Evolutionary conservation across 2,113 vertebrate genomes (phyloP).

Genomic region (Erinaceus europaeus): DNA sequence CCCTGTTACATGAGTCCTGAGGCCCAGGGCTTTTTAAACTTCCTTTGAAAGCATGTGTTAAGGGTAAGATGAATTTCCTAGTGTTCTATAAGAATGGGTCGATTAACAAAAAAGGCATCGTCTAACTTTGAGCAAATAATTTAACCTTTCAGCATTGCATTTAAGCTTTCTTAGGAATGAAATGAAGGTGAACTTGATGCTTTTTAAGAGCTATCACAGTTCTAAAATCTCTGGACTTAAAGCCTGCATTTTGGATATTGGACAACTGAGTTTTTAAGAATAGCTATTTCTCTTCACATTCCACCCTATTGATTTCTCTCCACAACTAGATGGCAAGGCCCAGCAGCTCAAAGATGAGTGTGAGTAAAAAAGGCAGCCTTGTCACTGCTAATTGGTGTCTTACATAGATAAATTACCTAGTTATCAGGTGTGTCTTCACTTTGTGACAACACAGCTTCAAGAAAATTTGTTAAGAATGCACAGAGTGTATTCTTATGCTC

Average conservation of each 20-base stretch:
- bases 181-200: background rate
- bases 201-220: background rate
- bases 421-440: conserved; percentile 58
- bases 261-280: background rate
- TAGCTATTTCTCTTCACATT: background rate
- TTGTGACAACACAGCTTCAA: background rate
- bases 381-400: conserved; percentile 55
- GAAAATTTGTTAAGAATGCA: conserved; percentile 5
- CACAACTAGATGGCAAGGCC: background rate
- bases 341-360: background rate
- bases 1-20: background rate
- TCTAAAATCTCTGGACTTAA: background rate
- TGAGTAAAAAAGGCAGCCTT: background rate
- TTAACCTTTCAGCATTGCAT: background rate
- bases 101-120: background rate
- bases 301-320: conserved; percentile 19
- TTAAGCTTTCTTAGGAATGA: background rate
- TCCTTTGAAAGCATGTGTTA: background rate
- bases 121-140: background rate
- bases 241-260: background rate
- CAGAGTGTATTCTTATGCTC: background rate
- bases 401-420: conserved; percentile 44
- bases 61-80: background rate
- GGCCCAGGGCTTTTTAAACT: background rate
- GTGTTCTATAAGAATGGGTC: background rate